Base-by-base conservation (phyloP, 2,113 vertebrate genomes). In the Circaetus cinerascens region DNA sequence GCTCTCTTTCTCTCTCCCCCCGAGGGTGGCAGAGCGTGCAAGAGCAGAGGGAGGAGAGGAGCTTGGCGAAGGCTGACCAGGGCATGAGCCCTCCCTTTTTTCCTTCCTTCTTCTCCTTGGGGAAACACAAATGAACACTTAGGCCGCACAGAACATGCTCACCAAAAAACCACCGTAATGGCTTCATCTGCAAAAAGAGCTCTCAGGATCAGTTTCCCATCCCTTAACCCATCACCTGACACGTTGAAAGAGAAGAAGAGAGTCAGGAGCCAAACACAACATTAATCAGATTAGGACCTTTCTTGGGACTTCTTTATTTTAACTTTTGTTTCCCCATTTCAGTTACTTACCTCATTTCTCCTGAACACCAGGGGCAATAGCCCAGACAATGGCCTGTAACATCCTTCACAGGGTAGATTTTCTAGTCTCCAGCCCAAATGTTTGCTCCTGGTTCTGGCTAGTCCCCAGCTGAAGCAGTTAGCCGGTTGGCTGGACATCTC, bases 261-360 rank as follows among this genome's bases (percentile, higher is more conserved):
- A 56, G 60, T 50, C 50, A 59, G 79, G 60, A 96, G 78, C 75
- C 90, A 95, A 95, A 48, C 67, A 88, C 50, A 96, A 74, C 51
- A 64, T 92, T 69, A 86, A 92, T 97, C 78, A 77, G 62, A 93
- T 88, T 80, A 80, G 64, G 41, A 84, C 73, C 64, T 95, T 83
- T 81, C 82, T 81, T 80, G 80, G 64, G 86, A 86, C 64, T 95
- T 66, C 43, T 59, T 94, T 46, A 67, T 59, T 96, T 91, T 92
- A 30, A 34, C 66, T 92, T 83, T 2, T 7, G 17, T 80, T 92
- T 94, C 79, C 68, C 16, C 0, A 17, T 69, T 94, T 93, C 75
- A 72, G 76, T 95, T 94, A 69, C 63, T 96, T 93, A 88, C 86
- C 83, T 95, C 51, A 96, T 90, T 82, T 92, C 72, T 86, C 68